Base-by-base conservation (phyloP, 2,888 invertebrate species). In the Raillietiella orientalis region DNA sequence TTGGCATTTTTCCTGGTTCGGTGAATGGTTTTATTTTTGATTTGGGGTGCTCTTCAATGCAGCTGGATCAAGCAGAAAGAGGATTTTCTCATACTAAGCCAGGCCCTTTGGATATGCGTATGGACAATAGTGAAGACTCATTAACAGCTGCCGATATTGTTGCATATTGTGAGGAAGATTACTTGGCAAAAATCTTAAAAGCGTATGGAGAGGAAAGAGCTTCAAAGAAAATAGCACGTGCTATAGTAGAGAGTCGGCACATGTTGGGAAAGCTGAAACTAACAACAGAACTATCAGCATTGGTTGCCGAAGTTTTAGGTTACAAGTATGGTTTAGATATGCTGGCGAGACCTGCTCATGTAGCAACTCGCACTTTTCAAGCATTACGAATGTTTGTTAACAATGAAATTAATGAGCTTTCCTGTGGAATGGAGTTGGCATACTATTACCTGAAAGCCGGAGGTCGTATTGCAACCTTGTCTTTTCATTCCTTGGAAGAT, bases 21-120 rank as follows among this genome's bases (percentile, higher is more conserved):
- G 51, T 90, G 16, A 82, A 87, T 53, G 75, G 70, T 1, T 61
- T 84, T 28, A 43, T 90, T 13, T 75, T 84, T 49, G 87, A 90
- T 49, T 69, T 74, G 45, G 90, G 90, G 5, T 74, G 72, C 39
- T 87, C 87, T 1, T 82, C 84, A 2, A 82, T 87, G 77, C 90
- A 90, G 46, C 64, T 82, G 42, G 74, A 84, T 41, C 53, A 54
- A 33, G 57, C 63, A 1, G 54, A 57, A 11, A 55, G 90, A 38
- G 90, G 90, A 0, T 90, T 90, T 48, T 64, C 77, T 5, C 40
- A 84, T 1, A 66, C 61, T 24, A 61, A 62, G 42, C 60, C 84
- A 50, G 84, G 79, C 0, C 72, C 70, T 3, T 52, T 90, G 28
- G 87, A 90, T 39, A 90, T 90, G 87, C 56, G 87, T 42, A 90